Conservation (phyloP, 2,797 vertebrate genomes). For the Scolopax bukidnonensis region DNA sequence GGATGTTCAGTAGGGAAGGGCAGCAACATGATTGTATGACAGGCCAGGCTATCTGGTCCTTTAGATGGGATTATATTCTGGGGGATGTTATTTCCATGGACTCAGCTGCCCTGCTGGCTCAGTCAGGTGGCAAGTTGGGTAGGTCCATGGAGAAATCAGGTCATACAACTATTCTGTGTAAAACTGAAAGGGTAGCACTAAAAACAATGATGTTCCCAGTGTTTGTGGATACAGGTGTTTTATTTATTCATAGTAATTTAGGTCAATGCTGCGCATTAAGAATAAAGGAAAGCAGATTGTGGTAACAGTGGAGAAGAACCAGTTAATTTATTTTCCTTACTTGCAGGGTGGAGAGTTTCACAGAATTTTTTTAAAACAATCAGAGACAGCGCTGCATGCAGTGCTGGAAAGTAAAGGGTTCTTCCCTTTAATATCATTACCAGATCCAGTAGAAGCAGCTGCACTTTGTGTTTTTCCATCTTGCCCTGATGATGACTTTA, state of each 20-base stretch:
- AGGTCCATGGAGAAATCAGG: background rate
- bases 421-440: background rate
- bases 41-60: background rate
- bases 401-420: background rate
- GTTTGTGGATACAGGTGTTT: background rate
- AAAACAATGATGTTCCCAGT: background rate
- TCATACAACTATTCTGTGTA: background rate
- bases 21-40: background rate
- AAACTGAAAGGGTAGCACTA: background rate
- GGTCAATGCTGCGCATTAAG: background rate
- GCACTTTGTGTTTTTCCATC: background rate
- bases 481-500: background rate
- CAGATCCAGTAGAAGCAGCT: background rate
- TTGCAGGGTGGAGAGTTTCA: background rate
- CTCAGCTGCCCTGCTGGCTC: background rate
- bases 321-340: background rate
- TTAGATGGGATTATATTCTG: background rate
- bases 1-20: background rate
- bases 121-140: background rate
- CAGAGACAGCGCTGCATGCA: background rate
- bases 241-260: background rate
- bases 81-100: background rate
- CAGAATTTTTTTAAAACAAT: background rate
- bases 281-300: background rate
- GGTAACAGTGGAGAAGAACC: background rate